A percentile compares a stretch with the other conserved stretches of the same genome.
Evolutionary conservation across 2,888 invertebrate species (phyloP).

Genomic region (Ischnus inquisitorius): DNA sequence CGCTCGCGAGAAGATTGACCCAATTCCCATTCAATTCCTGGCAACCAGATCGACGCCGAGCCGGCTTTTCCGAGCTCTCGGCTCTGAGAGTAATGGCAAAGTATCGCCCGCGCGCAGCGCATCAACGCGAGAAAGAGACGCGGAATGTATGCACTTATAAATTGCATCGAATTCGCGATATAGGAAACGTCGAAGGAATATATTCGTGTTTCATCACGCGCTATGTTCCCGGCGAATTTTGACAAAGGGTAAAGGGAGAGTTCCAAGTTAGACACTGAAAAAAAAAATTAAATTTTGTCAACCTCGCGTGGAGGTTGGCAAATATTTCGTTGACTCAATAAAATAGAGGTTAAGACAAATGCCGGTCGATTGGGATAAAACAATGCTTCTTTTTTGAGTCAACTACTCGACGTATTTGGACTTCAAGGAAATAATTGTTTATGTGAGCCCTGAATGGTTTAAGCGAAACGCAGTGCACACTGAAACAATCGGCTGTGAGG

Average conservation of each 20-base stretch:
- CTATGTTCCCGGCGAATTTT: background rate
- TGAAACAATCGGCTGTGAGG: too few relatives aligned
- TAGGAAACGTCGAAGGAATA: conserved; percentile 1
- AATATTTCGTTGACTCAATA: too few relatives aligned
- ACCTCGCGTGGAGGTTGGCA: too few relatives aligned
- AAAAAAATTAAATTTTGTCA: too few relatives aligned
- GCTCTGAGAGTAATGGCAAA: conserved; percentile 17
- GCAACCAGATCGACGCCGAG: conserved; percentile 70
- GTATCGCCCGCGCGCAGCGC: conserved; percentile 4
- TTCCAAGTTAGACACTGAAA: too few relatives aligned
- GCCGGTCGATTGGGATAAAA: too few relatives aligned
- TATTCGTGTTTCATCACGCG: conserved; percentile 5
- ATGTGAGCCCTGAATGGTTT: too few relatives aligned
- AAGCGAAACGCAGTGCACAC: too few relatives aligned
- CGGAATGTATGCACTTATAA: background rate
- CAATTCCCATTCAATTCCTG: conserved; percentile 76
- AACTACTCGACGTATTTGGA: too few relatives aligned
- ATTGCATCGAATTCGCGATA: background rate
- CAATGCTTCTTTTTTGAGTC: too few relatives aligned
- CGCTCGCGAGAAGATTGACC: conserved; percentile 74
- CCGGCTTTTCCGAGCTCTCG: conserved; percentile 23
- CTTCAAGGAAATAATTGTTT: too few relatives aligned
- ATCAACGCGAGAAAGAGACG: background rate
- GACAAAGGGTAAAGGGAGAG: background rate
- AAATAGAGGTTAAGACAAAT: too few relatives aligned